Evolutionary conservation across 1,140 invertebrate species (phyloP).

Genomic region (Drosophila jambulina): DNA sequence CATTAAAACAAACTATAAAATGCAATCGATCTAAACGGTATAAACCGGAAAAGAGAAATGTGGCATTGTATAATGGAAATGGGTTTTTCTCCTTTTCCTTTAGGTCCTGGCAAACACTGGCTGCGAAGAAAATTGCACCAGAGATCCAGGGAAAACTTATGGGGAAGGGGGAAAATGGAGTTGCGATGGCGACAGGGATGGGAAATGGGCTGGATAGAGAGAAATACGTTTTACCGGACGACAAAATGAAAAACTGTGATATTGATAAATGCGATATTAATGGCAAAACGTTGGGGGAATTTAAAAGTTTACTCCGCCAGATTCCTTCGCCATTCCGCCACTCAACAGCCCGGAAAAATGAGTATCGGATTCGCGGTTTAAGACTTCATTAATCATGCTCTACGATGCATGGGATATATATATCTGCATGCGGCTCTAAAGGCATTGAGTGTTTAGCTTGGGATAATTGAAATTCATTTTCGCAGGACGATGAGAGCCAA

Average conservation of each 20-base stretch:
- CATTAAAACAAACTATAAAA: conserved; percentile 83
- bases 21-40: conserved; percentile 81
- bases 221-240: conserved; percentile 68
- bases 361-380: conserved; percentile 61
- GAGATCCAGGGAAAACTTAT: conserved; percentile 9
- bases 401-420: conserved; percentile 8
- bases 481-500: conserved; percentile 25
- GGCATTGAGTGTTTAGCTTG: conserved; percentile 4
- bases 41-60: conserved; percentile 78
- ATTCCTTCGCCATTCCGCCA: conserved; percentile 7
- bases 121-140: conserved; percentile 54
- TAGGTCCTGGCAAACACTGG: conserved; percentile 33
- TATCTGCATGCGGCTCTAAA: conserved; percentile 1
- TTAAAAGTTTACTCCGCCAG: conserved; percentile 59
- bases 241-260: conserved; percentile 80
- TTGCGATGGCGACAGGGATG: not conserved
- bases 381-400: conserved; percentile 63
- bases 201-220: conserved; percentile 50
- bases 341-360: conserved; percentile 57
- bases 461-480: conserved; percentile 42
- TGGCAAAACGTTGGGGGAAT: conserved; percentile 73
- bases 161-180: conserved; percentile 12
- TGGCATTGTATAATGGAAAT: conserved; percentile 80
- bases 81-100: conserved; percentile 64
- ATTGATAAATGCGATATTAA: conserved; percentile 82